A percentile compares a stretch with the other conserved stretches of the same genome.
These are phyloP conservation scores for Diorhabda sublineata DNA, from an alignment of 1,140 invertebrate species.

Conservation along the genomic window DNA sequence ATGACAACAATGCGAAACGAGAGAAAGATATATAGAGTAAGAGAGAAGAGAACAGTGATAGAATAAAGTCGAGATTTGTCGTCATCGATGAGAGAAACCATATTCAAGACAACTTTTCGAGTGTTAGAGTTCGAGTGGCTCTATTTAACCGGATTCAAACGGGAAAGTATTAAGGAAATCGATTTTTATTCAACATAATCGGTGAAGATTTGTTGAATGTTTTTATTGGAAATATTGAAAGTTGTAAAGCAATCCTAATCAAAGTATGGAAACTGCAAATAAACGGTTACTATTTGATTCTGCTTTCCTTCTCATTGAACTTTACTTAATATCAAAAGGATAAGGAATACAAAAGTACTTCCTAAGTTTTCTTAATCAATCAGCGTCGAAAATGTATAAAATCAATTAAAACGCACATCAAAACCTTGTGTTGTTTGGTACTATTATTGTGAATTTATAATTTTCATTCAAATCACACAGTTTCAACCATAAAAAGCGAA, in stretches of 20 bases:
- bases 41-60: not conserved
- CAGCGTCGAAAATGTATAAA: no score
- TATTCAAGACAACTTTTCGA: not conserved
- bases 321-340: no score
- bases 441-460: no score
- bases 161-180: not conserved
- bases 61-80: not conserved
- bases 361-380: no score
- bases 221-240: not conserved
- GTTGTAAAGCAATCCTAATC: not conserved
- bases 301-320: no score
- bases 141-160: not conserved
- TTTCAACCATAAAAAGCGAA: no score
- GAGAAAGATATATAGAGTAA: not conserved
- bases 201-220: conserved; percentile 1
- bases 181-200: not conserved
- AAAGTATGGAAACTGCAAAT: no score
- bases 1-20: not conserved
- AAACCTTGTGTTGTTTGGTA: no score
- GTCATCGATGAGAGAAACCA: not conserved
- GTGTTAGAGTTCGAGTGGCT: not conserved
- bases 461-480: no score
- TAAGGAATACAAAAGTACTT: no score
- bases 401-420: no score
- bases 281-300: no score